Base-by-base conservation (phyloP, 2,888 invertebrate species). In the Macrosiphum euphorbiae region DNA sequence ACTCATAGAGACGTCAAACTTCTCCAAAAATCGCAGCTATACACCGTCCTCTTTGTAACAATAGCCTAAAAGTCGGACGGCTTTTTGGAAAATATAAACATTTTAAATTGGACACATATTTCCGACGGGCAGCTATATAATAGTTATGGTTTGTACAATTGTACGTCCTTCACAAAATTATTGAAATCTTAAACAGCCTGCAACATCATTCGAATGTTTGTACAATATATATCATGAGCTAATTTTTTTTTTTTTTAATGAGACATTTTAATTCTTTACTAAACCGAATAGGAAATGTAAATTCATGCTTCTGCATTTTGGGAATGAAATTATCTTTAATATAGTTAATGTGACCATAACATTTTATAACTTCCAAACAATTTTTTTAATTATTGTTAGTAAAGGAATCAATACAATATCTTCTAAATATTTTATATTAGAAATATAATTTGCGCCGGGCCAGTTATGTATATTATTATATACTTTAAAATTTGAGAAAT, bases 401-500 rank as follows among this genome's bases (percentile, higher is more conserved):
- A 87, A 87, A 87, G 13, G 5, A 50, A 50, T 87, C 28, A 28
- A 28, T 86, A 86, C 47, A 47, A 86, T 47, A 13, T 86, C 10
- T 47, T n/a, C 87, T 87, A n/a, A 50, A 50, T 87, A 50, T 50
- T 50, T 87, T n/a, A 87, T n/a, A 50, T 52, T 87, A n/a, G 87
- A 87, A 50, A 20, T 50, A n/a, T 87, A 50, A 50, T 50, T 16
- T 5, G 3, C 86, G 2, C 13, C 20, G n/a, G n/a, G 50, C 50
- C 87, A 87, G 16, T 87, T 87, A 87, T 87, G 16, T 24, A 55
- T 47, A 47, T 10, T 55, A n/a, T n/a, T n/a, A n/a, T n/a, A 55
- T 55, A 55, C 20, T 55, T 24, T 55, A 55, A 20, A 20, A 55
- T 55, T 55, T 55, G 13, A 11, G n/a, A 50, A 28, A 86, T 26